These are phyloP conservation scores for Drosophila ohnishii DNA, from an alignment of 1,140 invertebrate species.

Conservation along the genomic window DNA sequence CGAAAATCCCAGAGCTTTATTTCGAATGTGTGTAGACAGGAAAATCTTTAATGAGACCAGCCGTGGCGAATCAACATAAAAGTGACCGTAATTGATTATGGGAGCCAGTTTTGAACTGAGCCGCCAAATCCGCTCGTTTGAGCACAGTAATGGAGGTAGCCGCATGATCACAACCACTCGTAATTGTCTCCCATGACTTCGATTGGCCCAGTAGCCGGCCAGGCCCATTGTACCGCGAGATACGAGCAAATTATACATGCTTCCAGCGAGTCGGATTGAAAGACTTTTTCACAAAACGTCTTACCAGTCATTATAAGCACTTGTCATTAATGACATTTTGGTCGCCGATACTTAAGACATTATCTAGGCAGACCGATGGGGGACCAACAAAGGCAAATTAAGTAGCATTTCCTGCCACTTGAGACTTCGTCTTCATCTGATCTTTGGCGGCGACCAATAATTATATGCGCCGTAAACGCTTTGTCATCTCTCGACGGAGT, in stretches of 20 bases:
- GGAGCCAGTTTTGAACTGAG: slow-evolving; percentile 45
- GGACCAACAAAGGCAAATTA: slow-evolving; percentile 65
- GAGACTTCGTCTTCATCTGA: slow-evolving; percentile 61
- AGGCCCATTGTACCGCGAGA: slow-evolving; percentile 25
- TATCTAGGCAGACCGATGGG: slow-evolving; percentile 20
- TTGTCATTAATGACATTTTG: slow-evolving; percentile 80
- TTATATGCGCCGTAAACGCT: slow-evolving; percentile 79
- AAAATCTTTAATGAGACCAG: slow-evolving; percentile 20
- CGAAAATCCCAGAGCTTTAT: neutral
- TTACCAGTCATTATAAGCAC: slow-evolving; percentile 74
- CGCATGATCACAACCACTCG: slow-evolving; percentile 36
- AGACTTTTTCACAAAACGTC: slow-evolving; percentile 49
- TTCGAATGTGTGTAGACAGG: slow-evolving; percentile 17
- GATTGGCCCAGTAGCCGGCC: slow-evolving; percentile 29
- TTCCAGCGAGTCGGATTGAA: slow-evolving; percentile 37
- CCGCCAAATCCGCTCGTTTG: slow-evolving; percentile 24
- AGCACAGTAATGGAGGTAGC: slow-evolving; percentile 23
- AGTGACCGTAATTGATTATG: slow-evolving; percentile 51
- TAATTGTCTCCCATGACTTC: slow-evolving; percentile 54
- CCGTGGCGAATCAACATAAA: slow-evolving; percentile 37
- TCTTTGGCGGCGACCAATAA: slow-evolving; percentile 78
- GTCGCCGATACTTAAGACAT: slow-evolving; percentile 71
- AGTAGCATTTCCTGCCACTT: slow-evolving; percentile 80
- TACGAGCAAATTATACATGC: slow-evolving; percentile 65
- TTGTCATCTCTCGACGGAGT: slow-evolving; percentile 69